Percentiles rank a stretch among this genome's conserved stretches.
Conservation (phyloP, 2,113 vertebrate species). For the Callocephalon fimbriatum region DNA sequence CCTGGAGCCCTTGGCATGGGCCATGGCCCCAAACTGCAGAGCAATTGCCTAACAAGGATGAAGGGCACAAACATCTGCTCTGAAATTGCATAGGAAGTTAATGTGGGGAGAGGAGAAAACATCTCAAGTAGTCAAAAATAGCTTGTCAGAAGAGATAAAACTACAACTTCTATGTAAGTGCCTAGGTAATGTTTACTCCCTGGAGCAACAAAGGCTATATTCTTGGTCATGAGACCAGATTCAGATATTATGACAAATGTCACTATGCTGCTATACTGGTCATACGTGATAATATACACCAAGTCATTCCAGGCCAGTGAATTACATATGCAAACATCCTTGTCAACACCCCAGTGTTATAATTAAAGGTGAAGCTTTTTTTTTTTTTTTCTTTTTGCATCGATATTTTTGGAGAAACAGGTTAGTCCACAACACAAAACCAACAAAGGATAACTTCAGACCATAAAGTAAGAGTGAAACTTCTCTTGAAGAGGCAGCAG, state of each 20-base stretch:
- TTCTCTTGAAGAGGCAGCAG: not conserved
- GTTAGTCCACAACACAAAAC: not conserved
- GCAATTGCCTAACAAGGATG: not conserved
- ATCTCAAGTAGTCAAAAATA: not conserved
- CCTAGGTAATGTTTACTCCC: not conserved
- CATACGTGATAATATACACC: rapidly evolving
- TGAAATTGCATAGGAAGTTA: not conserved
- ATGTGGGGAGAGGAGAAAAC: not conserved
- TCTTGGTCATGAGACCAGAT: not conserved
- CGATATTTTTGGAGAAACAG: not conserved
- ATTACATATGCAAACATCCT: not conserved
- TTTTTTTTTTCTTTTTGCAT: not conserved
- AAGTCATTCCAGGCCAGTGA: not conserved
- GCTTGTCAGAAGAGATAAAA: not conserved
- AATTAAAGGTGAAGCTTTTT: not conserved
- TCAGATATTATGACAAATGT: rapidly evolving
- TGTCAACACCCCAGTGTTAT: not conserved
- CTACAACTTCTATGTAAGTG: rapidly evolving
- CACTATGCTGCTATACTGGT: not conserved
- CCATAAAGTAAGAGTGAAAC: not conserved
- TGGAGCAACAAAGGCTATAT: not conserved
- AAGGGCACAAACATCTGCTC: not conserved
- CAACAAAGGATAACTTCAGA: not conserved
- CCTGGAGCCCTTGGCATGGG: not conserved
- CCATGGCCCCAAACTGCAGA: not conserved